Base-by-base conservation (phyloP, 2,113 vertebrate genomes). In the Phocoena phocoena region DNA sequence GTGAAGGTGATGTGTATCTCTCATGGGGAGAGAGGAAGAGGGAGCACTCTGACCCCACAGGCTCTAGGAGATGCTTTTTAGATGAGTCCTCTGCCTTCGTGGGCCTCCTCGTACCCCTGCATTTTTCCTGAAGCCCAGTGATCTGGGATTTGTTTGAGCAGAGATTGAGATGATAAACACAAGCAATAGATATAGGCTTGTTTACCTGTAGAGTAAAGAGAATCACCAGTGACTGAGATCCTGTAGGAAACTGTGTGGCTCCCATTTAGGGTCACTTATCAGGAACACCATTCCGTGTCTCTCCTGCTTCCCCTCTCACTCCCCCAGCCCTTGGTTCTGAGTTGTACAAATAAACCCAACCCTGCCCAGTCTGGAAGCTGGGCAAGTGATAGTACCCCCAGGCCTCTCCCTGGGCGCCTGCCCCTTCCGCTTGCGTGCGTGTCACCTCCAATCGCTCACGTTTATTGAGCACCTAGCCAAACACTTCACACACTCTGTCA, bases 391-490 rank as follows among this genome's bases (percentile, higher is more conserved):
- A 60, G 55, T 11, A 31, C 76, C 65, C 26, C 60, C 1, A 15
- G 33, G 26, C 23, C 70, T 31, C 60, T 20, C 4, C 11, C 20
- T 36, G n/a, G 14, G 2, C 0, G 1, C 38, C 58, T 20, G 8
- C 47, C n/a, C 73, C 18, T 44, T 70, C 73, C 76, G 4, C 8
- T 23, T 11, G 17, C 0, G 0, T 38, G 38, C 17, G 0, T 47
- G 90, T 10, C 83, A 53, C 36, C 60, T 60, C 44, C 65, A 63
- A 26, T 9, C n/a, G 25, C 41, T 21, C 18, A 4, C 68, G 28
- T 89, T 84, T 82, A 91, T 50, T 80, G 85, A 95, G 90, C 80
- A 73, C 6, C 0, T 2, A 13, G 93, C 83, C 95, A 95, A 92
- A 62, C 7, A 15, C 73, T 33, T 77, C 50, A 31, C 60, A 18